Base-by-base conservation (phyloP, 2,113 vertebrate genomes). In the Noturus placidus region DNA sequence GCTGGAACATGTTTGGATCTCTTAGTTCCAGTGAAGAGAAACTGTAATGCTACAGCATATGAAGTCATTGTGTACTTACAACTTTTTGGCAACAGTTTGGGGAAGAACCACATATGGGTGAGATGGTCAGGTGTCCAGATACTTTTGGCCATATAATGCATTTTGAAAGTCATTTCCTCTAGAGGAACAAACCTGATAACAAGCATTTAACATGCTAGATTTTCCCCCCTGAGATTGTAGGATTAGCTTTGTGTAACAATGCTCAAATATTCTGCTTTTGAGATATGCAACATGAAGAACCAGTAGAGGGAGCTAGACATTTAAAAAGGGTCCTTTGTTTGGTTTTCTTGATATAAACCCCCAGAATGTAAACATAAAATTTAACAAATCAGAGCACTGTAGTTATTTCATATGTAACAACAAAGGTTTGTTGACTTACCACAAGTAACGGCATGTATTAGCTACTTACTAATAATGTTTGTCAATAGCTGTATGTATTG, bases 221-320 rank as follows among this genome's bases (percentile, higher is more conserved):
- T 69, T 17, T 6, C 17, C 9, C 6, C 19, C 7, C 15, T 35
- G 3, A 42, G 20, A 72, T 35, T 70, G 35, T 42, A 42, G 30
- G 65, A n/a, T 27, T 9, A 8, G 33, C 22, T 11, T 46, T 50
- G 4, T 42, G 11, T 27, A 50, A 10, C 42, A 27, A 27, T 77
- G 22, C 6, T 77, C 1, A 46, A 50, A 46, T n/a, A 35, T 27
- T 30, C 14, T 30, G 38, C 30, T 35, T 22, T 54, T 59, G 27
- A 89, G 11, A 27, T 30, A 76, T 56, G n/a, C 19, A 82, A 69
- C 35, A 65, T 70, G 1, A 33, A 79, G 30, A 52, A 57, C 84
- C 88, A 82, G 86, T 33, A 89, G 88, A 85, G 85, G 86, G 88
- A 63, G 82, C 88, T 87, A 87, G 82, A 87, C 72, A 76, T 74